Conservation (phyloP, 2,797 vertebrate species). For the Micromesistius poutassou region DNA sequence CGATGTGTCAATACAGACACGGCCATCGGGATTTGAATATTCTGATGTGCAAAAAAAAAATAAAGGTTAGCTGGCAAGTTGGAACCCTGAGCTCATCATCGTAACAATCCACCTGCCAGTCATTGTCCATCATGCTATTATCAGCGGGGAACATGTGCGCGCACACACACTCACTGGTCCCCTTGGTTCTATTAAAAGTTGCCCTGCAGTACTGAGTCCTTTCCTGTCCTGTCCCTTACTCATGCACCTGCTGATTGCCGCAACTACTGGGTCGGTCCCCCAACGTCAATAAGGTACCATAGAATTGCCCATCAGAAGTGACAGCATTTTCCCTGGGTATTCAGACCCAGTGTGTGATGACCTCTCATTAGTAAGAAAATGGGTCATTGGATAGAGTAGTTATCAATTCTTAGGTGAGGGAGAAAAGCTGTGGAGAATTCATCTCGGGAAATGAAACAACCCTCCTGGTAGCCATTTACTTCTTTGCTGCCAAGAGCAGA, state of each 20-base stretch:
- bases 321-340: constrained; percentile 54
- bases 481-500: constrained; percentile 66
- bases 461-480: constrained; percentile 67
- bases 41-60: constrained; percentile 34
- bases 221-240: constrained; percentile 48
- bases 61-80: constrained; percentile 28
- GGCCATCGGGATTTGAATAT: constrained; percentile 53
- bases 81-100: constrained; percentile 38
- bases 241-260: constrained; percentile 61
- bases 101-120: constrained; percentile 57
- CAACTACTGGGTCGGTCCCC: constrained; percentile 54
- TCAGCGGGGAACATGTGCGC: constrained; percentile 24
- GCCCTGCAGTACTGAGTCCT: constrained; percentile 68
- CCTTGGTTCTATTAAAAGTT: constrained; percentile 72
- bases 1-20: constrained; percentile 45
- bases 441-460: constrained; percentile 70
- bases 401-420: constrained; percentile 62
- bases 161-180: constrained; percentile 39
- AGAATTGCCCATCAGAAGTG: constrained; percentile 58
- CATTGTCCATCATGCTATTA: constrained; percentile 40
- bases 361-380: constrained; percentile 71
- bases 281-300: constrained; percentile 64
- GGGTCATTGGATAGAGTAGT: constrained; percentile 59
- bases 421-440: constrained; percentile 55
- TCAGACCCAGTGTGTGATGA: constrained; percentile 56